Percentiles rank a stretch among this genome's conserved stretches.
Conservation (phyloP, 2,797 vertebrate genomes). For the Dromococcyx pavoninus region DNA sequence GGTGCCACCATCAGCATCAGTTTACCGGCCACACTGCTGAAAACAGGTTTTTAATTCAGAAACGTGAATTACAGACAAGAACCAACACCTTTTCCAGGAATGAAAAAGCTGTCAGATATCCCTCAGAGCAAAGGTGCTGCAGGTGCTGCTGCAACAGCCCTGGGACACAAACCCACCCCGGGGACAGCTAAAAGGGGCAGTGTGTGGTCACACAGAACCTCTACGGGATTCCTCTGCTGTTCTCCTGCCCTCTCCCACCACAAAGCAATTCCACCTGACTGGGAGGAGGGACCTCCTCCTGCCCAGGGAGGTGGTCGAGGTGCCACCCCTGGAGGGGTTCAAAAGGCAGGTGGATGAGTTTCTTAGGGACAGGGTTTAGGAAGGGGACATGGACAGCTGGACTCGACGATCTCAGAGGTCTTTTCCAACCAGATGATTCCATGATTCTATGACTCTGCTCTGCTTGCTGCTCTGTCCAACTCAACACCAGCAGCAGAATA, state of each 20-base stretch:
- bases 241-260: background rate
- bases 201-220: no score
- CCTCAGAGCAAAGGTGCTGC: no score
- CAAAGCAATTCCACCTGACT: accelerated
- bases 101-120: background rate
- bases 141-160: background rate
- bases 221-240: background rate
- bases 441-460: accelerated
- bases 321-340: no score
- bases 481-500: accelerated
- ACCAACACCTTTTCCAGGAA: background rate
- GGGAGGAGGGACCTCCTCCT: background rate
- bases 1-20: background rate
- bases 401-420: no score
- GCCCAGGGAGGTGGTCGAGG: no score
- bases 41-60: background rate
- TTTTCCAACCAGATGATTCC: no score
- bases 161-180: accelerated
- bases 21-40: background rate
- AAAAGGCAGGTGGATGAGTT: no score
- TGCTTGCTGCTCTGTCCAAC: accelerated
- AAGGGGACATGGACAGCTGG: no score
- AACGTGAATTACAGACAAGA: background rate
- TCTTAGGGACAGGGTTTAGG: no score
- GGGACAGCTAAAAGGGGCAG: background rate